These are phyloP conservation scores for Heterodera schachtii DNA, from an alignment of 1,140 invertebrate genomes.

Conservation along the genomic window DNA sequence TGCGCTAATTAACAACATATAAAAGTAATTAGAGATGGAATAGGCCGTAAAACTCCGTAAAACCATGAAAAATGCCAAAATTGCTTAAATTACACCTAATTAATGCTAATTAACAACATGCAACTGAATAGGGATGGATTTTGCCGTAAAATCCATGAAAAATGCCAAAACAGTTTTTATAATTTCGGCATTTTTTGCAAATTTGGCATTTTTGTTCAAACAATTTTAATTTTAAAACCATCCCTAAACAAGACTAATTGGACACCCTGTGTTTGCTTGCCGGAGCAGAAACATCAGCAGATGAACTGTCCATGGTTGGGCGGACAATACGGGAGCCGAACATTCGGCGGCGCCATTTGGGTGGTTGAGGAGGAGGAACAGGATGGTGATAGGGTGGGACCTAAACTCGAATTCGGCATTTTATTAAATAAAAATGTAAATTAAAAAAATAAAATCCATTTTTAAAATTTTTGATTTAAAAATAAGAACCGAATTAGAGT, in stretches of 20 bases:
- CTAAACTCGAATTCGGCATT: conserved; percentile 27
- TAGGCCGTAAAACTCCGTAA: too few species aligned
- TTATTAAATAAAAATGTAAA: background rate
- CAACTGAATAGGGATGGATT: too few species aligned
- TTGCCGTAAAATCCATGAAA: too few species aligned
- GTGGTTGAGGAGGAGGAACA: background rate
- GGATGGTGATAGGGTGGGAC: background rate
- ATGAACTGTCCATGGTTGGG: background rate
- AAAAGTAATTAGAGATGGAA: too few species aligned
- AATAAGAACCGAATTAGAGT: conserved; percentile 22
- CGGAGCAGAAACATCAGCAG: background rate
- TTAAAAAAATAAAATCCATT: background rate
- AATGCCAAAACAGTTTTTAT: too few species aligned
- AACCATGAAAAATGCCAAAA: too few species aligned
- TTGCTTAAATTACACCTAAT: too few species aligned
- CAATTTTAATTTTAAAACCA: background rate
- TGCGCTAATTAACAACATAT: too few species aligned
- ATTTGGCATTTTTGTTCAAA: background rate
- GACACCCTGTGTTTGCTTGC: background rate
- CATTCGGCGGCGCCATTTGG: conserved; percentile 13
- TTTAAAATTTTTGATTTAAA: background rate
- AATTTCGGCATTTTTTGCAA: background rate
- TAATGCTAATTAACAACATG: too few species aligned
- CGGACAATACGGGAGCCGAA: conserved; percentile 14
- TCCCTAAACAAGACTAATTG: background rate